Base-by-base conservation (phyloP, 1,140 invertebrate species). In the Nasonia vitripennis region DNA sequence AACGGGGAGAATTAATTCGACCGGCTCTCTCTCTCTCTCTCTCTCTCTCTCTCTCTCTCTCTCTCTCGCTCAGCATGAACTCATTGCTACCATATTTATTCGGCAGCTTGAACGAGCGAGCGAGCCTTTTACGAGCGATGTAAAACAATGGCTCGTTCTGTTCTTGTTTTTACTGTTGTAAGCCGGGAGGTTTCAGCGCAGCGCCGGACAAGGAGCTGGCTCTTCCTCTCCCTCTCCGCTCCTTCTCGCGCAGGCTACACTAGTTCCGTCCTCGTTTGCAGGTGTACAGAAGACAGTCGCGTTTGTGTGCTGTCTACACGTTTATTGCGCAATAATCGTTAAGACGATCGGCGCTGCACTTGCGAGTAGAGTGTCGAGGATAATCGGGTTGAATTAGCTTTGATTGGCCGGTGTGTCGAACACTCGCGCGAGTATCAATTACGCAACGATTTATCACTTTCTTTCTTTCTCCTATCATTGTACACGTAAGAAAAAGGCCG, bases 291-390 rank as follows among this genome's bases (percentile, higher is more conserved):
- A 55, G 27, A 23, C 14, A 62, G 17, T 62, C 20, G 55, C 55
- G 55, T 62, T 62, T 62, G 55, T 62, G 17, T 62, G 27, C 27
- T 27, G 27, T 14, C 17, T 34, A 34, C 41, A 74, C 62, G 90
- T 92, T 91, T 92, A 92, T 89, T 89, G 88, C 87, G 84, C 89
- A 89, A 91, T 91, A 91, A 91, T 91, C 90, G 91, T 92, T 90
- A 90, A 92, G 87, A 37, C 48, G 71, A 75, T 75, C 71, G 34
- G 34, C 48, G 71, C 27, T 62, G n/a, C 14, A 51, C 48, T 51
- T 55, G 17, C 11, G 14, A 5, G 12, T 17, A 17, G 71, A 68
- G 68, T 45, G 68, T 71, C 11, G 79, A 12, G 12, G 67, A 68
- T 41, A 23, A 7, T n/a, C 5, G 51, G 6, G 55, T 27, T 27